Evolutionary conservation across 2,888 invertebrate genomes (phyloP).

Genomic region (Nemurella pictetii): DNA sequence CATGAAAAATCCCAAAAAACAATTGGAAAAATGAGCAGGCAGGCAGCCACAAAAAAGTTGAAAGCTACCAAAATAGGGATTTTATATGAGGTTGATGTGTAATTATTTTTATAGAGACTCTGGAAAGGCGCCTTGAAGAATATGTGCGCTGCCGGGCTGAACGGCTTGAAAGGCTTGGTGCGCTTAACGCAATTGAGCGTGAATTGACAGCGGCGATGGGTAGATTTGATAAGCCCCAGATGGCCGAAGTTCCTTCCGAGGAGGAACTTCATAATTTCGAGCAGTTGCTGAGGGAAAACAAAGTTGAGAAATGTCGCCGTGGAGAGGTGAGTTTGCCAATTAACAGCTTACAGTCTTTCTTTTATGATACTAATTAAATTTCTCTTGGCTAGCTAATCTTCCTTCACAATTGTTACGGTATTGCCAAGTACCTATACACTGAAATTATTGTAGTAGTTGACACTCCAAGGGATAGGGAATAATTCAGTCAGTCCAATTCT

Average conservation of each 20-base stretch:
- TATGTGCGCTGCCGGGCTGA: neutral
- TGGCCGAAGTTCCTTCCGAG: neutral
- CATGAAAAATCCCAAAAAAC: too few relatives aligned
- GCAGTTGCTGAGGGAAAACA: neutral
- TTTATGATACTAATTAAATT: neutral
- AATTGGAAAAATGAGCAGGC: too few relatives aligned
- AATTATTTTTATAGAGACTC: neutral
- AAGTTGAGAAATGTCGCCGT: neutral
- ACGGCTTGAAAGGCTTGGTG: neutral
- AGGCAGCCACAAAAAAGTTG: too few relatives aligned
- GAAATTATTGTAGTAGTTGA: too few relatives aligned
- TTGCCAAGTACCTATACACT: too few relatives aligned
- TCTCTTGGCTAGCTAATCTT: neutral
- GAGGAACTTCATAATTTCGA: neutral
- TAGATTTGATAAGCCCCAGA: neutral
- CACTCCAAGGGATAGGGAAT: too few relatives aligned
- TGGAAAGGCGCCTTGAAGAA: neutral
- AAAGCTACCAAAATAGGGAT: too few relatives aligned
- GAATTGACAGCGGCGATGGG: neutral
- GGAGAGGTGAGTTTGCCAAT: neutral
- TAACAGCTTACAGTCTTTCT: too few relatives aligned
- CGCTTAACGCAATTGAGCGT: neutral
- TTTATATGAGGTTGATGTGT: too few relatives aligned
- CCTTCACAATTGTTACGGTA: too few relatives aligned
- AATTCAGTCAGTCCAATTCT: too few relatives aligned